Evolutionary conservation across 2,888 invertebrate species (phyloP), one percentile per base, ranked within the genome.

Genomic region (Allygus modestus): DNA sequence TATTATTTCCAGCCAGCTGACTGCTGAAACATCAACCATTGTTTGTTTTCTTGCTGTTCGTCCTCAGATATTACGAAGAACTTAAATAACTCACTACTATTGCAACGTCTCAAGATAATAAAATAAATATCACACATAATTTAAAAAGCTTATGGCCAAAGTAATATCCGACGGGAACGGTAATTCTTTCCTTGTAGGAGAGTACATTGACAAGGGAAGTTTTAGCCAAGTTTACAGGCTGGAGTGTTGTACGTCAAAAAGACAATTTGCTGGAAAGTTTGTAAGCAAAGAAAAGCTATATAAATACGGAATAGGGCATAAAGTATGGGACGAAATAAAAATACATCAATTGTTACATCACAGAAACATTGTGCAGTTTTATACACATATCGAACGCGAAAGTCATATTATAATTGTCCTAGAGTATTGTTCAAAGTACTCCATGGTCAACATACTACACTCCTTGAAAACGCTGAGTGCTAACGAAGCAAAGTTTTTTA

Each of bases 401-500:
- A 51, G 79, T 33, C 75, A 75, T 37, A 54, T 85, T 23, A 71
- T 77, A 12, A 79, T 85, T 20, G 41, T 85, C 7, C 43, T 85
- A 15, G 85, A 85, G 33, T 54, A 65, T 17, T 85, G 85, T 71
- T 31, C 83, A 2, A 83, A 81, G 20, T 73, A 75, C 37, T 85
- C 85, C 7, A 79, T 85, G 83, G 58, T 69, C 23, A 51, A 85
- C 43, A 51, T 85, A 54, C 26, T 85, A 5, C 65, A 83, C 15
- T 9, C 65, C 12, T n/a, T 82, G 41, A 82, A 85, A 79, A 79
- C n/a, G 15, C 33, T 85, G n/a, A 77, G 46, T 4, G 20, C 23
- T 7, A 69, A 69, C 33, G 85, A 85, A 37, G 83, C 85, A n/a
- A 85, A 85, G 54, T 83, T 69, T 20, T 85, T 82, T 51, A 85